Conservation (phyloP, 2,888 invertebrate species). For the Kuschelorhynchus macadamiae region DNA sequence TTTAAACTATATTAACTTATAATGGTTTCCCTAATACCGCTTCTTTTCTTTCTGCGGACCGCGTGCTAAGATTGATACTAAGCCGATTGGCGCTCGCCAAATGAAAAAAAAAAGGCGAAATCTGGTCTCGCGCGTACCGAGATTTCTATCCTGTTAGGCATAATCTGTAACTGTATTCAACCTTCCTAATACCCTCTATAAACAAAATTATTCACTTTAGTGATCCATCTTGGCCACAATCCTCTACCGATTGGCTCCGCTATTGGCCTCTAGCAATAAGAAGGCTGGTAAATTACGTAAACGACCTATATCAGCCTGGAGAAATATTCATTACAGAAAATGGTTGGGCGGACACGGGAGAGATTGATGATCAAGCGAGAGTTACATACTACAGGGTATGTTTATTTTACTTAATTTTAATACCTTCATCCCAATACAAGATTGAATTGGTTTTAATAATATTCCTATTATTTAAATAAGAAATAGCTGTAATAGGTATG, state of each 20-base stretch:
- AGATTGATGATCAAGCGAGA: slow-evolving; percentile 33
- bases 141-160: too few relatives aligned
- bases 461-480: too few relatives aligned
- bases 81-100: too few relatives aligned
- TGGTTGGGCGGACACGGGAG: slow-evolving; percentile 64
- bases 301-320: slow-evolving; percentile 67
- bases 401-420: slow-evolving; percentile 41
- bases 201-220: slow-evolving; percentile 13
- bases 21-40: too few relatives aligned
- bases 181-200: background rate
- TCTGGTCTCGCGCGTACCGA: too few relatives aligned
- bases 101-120: too few relatives aligned
- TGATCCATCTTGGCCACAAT: slow-evolving; percentile 40
- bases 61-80: too few relatives aligned
- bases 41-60: too few relatives aligned
- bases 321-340: slow-evolving; percentile 74
- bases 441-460: too few relatives aligned
- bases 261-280: slow-evolving; percentile 31
- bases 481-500: too few relatives aligned
- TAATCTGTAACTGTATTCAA: background rate
- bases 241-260: slow-evolving; percentile 27
- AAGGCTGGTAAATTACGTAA: slow-evolving; percentile 29
- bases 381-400: slow-evolving; percentile 35
- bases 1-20: too few relatives aligned
- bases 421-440: too few relatives aligned